phyloP scores from a whole-genome alignment of 2,797 vertebrate genomes.

The Ciconia nigra region DNA sequence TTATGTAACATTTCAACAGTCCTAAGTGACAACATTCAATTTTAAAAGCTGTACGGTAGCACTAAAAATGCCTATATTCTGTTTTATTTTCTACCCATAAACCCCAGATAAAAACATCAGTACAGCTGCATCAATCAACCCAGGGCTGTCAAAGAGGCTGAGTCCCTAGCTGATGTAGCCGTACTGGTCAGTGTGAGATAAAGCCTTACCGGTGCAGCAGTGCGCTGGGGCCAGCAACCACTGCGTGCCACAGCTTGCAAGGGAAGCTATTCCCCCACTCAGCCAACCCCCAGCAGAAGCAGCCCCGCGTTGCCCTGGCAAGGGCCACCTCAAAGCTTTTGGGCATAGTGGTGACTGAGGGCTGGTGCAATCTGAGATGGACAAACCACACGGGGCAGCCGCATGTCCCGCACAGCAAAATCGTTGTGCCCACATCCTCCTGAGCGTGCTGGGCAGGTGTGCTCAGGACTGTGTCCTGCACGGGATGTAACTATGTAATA shows the following conservation, averaged over 20 bases:
- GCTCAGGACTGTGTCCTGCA: no score
- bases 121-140: not conserved
- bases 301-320: not conserved
- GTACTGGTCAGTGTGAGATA: fast-evolving
- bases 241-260: not conserved
- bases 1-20: not conserved
- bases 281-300: not conserved
- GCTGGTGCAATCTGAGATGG: not conserved
- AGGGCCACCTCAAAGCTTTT: not conserved
- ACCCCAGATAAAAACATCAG: not conserved
- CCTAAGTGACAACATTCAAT: not conserved
- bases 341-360: not conserved
- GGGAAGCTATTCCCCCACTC: not conserved
- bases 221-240: not conserved
- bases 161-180: not conserved
- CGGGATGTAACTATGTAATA: not conserved
- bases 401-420: fast-evolving
- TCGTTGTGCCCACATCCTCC: not conserved
- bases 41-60: not conserved
- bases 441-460: fast-evolving
- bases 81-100: not conserved
- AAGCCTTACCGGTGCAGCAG: not conserved
- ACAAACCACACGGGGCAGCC: not conserved
- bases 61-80: not conserved
- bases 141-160: not conserved